Base-by-base conservation (phyloP, 2,113 vertebrate genomes). In the Origma solitaria region DNA sequence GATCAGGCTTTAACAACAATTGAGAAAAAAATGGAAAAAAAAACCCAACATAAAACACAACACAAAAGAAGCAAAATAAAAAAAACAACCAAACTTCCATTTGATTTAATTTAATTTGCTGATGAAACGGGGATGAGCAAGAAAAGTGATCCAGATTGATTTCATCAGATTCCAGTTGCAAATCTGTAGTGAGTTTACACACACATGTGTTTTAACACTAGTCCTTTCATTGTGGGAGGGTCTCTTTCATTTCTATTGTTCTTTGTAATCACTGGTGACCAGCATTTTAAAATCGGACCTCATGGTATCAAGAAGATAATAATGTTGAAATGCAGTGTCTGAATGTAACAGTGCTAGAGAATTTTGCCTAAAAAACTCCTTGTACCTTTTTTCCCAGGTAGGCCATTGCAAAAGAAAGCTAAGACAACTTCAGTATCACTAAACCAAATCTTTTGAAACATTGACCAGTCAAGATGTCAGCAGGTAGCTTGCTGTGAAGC, bases 181-280 rank as follows among this genome's bases (percentile, higher is more conserved):
- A 93, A 94, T 85, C 70, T 95, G n/a, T 96, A 96, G 89, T 90
- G 94, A 96, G 96, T 97, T 97, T 96, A 97, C 96, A 97, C 96
- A 94, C 50, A 82, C 33, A 3, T 69, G 94, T 97, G 95, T 97
- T 94, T 96, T 97, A 98, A 98, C 98, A 98, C 98, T 98, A 98
- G 96, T 96, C 94, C 94, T 97, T 97, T 96, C 73, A 60, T 97
- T 88, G 94, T 91, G 88, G 92, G 95, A 95, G 86, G 75, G 82
- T 94, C 53, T 78, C 80, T 93, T 94, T 86, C 19, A 18, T 94
- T 93, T 92, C 77, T 91, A 22, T 95, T 83, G 64, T 94, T 95
- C 71, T 94, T 96, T 86, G 40, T 96, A 94, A 95, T 96, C 93
- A 95, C 94, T 91, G 92, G 79, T 94, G 94, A 97, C 95, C 95